Percentiles rank a stretch among this genome's conserved stretches.
These are phyloP conservation scores for Lasioglossum baleicum DNA, from an alignment of 1,140 invertebrate species.

Conservation along the genomic window DNA sequence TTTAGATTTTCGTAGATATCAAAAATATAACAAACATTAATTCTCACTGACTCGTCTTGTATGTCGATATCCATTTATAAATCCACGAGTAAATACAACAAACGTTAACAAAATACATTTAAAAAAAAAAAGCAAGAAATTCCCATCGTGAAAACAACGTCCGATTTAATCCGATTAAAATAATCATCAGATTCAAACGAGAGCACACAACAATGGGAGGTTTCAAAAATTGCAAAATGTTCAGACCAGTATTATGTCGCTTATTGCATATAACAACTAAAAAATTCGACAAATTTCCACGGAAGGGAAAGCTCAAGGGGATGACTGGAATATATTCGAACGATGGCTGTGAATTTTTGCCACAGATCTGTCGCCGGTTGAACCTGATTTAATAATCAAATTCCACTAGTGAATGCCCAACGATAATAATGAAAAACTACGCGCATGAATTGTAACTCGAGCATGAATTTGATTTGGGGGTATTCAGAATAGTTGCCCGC, in stretches of 20 bases:
- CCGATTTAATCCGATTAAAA: background rate
- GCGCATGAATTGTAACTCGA: slow-evolving; percentile 4
- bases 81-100: background rate
- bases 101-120: background rate
- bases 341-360: background rate
- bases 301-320: background rate
- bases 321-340: background rate
- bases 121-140: background rate
- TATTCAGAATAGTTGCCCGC: slow-evolving; percentile 15
- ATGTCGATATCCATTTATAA: too few relatives aligned
- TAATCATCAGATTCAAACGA: background rate
- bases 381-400: slow-evolving; percentile 24
- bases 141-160: background rate
- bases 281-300: background rate
- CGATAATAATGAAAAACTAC: slow-evolving; percentile 16
- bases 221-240: background rate
- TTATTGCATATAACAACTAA: background rate
- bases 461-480: slow-evolving; percentile 29
- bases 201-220: background rate
- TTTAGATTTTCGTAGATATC: too few relatives aligned
- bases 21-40: background rate
- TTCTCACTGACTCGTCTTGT: too few relatives aligned
- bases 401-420: background rate
- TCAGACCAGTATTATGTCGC: background rate
- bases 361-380: background rate